A percentile compares a stretch with the other conserved stretches of the same genome.
phyloP scores from a whole-genome alignment of 1,140 invertebrate species.

The Achroia grisella region DNA sequence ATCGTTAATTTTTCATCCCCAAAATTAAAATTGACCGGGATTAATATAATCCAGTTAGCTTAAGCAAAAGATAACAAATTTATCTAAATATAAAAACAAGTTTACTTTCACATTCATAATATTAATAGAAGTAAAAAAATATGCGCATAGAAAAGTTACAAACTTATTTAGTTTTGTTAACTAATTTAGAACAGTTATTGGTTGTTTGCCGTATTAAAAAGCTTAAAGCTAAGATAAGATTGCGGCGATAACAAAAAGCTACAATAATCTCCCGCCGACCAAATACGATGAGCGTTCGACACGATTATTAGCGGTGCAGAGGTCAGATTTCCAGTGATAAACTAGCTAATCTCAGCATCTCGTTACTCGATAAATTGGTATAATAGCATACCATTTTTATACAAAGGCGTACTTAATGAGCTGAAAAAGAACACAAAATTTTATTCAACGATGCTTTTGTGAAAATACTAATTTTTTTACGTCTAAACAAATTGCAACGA shows the following conservation, averaged over 20 bases:
- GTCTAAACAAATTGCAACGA: no score
- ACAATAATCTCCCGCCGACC: slow-evolving; percentile 38
- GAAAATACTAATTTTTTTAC: no score
- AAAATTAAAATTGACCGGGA: no score
- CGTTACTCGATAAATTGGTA: slow-evolving; percentile 15
- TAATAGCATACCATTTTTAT: slow-evolving; percentile 15
- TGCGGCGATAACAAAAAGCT: slow-evolving; percentile 19
- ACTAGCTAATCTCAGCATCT: slow-evolving; percentile 26
- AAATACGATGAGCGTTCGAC: slow-evolving; percentile 40
- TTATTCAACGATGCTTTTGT: no score
- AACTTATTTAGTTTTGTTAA: slow-evolving; percentile 3
- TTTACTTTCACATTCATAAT: no score
- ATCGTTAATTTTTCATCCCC: no score
- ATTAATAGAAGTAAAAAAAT: no score
- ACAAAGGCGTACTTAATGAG: slow-evolving; percentile 12
- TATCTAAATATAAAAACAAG: no score
- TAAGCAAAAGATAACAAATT: no score
- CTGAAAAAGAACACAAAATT: slow-evolving; percentile 4
- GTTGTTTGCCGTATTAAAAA: slow-evolving; percentile 1
- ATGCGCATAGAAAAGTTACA: no score
- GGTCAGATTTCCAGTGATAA: slow-evolving; percentile 59
- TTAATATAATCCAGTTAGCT: no score
- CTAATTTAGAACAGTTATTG: no score
- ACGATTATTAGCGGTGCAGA: slow-evolving; percentile 57
- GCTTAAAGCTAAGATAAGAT: slow-evolving; percentile 6